Base-by-base conservation (phyloP, 2,113 vertebrate species). In the Genyomyrus donnyi region DNA sequence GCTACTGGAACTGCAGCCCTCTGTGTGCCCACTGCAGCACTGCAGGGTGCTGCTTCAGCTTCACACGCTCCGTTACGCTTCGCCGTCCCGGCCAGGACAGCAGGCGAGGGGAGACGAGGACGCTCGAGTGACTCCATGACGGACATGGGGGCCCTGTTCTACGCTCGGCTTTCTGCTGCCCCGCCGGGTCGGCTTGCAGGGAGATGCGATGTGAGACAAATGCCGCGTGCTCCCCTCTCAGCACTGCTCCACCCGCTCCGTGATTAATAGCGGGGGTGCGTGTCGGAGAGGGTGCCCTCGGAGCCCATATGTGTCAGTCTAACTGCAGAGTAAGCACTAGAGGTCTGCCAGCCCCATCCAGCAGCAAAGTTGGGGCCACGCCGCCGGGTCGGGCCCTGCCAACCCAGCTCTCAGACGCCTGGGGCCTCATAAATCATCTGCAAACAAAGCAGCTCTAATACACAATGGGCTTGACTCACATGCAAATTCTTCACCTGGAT, bases 401-500 rank as follows among this genome's bases (percentile, higher is more conserved):
- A 95, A 95, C 94, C 92, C 91, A 93, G 93, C 92, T 93, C 70
- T 92, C 92, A 89, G 90, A 91, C 35, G 35, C 45, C 74, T 89
- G 95, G 93, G 89, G 88, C 42, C 92, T 93, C 96, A 96, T 97
- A 97, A 97, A 97, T 97, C 97, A 97, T 95, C 93, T 91, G 4
- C 90, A 95, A 92, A 96, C 95, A 95, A 91, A 94, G 96, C 96
- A 93, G 95, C 46, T 83, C 48, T 89, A 89, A 80, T 80, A 49
- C 94, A 90, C 90, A 92, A 95, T 93, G 90, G 90, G 95, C 91
- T 92, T 58, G 91, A 92, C 93, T 92, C 93, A 94, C 95, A 95
- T 94, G 92, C 84, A 92, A 93, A 95, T 95, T 92, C 95, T 96
- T 96, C 96, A 93, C 92, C 58, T 92, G 93, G 94, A 96, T 92